Conservation (phyloP, 2,797 vertebrate species). For the Xyrichtys novacula region DNA sequence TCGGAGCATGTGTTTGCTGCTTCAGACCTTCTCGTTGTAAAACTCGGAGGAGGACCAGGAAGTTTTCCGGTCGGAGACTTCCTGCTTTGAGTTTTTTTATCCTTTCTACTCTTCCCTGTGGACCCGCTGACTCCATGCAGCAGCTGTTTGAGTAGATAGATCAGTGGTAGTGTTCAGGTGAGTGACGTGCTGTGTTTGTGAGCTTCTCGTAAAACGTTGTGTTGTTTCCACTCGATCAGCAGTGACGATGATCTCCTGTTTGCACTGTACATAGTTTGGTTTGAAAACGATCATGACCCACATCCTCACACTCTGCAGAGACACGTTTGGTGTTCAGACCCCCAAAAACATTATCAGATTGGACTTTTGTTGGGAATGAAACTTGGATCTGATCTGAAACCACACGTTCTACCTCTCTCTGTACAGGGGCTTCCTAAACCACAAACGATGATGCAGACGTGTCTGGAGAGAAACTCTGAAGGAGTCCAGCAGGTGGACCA, state of each 20-base stretch:
- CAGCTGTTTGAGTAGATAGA: slow-evolving; percentile 36
- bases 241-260: slow-evolving; percentile 47
- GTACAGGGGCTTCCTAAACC: slow-evolving; percentile 77
- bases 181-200: slow-evolving; percentile 72
- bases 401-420: slow-evolving; percentile 84
- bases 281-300: slow-evolving; percentile 34
- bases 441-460: neutral
- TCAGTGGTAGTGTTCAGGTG: slow-evolving; percentile 55
- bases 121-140: slow-evolving; percentile 35
- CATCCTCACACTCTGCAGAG: slow-evolving; percentile 33
- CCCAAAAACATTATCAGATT: slow-evolving; percentile 12
- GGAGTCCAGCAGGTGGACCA: neutral
- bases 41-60: slow-evolving; percentile 3
- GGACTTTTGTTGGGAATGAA: slow-evolving; percentile 32
- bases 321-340: slow-evolving; percentile 25
- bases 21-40: slow-evolving; percentile 19
- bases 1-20: slow-evolving; percentile 1
- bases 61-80: slow-evolving; percentile 3
- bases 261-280: slow-evolving; percentile 75
- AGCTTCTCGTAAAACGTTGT: slow-evolving; percentile 73
- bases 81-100: slow-evolving; percentile 54
- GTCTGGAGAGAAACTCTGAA: neutral
- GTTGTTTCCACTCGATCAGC: slow-evolving; percentile 65
- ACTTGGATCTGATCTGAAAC: slow-evolving; percentile 48
- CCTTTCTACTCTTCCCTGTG: slow-evolving; percentile 67